A percentile compares a stretch with the other conserved stretches of the same genome.
Evolutionary conservation across 2,888 invertebrate species (phyloP).

Genomic region (Drosophila incognita): DNA sequence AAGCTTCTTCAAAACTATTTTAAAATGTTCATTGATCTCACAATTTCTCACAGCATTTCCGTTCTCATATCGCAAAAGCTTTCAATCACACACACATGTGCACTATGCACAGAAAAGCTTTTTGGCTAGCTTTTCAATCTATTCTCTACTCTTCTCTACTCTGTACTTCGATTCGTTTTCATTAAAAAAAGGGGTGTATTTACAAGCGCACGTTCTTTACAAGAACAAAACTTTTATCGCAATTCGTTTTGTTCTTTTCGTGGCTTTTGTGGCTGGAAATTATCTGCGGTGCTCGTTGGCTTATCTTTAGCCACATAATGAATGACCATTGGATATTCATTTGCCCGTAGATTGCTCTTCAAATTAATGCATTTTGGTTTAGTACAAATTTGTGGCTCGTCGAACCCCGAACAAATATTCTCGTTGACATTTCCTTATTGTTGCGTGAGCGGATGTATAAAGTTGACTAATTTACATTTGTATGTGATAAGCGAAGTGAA

Average conservation of each 20-base stretch:
- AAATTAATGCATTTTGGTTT: conserved; percentile 49
- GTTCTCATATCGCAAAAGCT: conserved; percentile 2
- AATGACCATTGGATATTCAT: conserved; percentile 52
- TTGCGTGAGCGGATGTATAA: conserved; percentile 66
- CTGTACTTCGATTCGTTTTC: conserved; percentile 10
- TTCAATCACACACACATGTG: neutral
- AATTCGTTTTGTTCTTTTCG: conserved; percentile 43
- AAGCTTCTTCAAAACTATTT: neutral
- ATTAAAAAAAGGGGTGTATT: conserved; percentile 64
- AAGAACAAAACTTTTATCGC: conserved; percentile 41
- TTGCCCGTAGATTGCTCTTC: conserved; percentile 35
- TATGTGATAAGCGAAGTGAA: conserved; percentile 44
- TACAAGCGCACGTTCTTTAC: conserved; percentile 14
- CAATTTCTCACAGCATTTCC: neutral
- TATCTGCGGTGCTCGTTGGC: conserved; percentile 30
- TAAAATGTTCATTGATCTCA: neutral
- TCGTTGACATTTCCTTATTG: conserved; percentile 21
- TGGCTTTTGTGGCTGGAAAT: conserved; percentile 44
- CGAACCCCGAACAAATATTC: conserved; percentile 39
- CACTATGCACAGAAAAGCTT: conserved; percentile 3
- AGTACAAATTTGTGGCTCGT: conserved; percentile 63
- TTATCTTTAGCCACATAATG: conserved; percentile 42
- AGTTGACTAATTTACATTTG: conserved; percentile 35
- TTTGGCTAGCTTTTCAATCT: conserved; percentile 1
- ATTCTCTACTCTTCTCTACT: neutral